A percentile compares a stretch with the other conserved stretches of the same genome.
phyloP scores from a whole-genome alignment of 2,888 invertebrate species.

The Barypeithes pellucidus region DNA sequence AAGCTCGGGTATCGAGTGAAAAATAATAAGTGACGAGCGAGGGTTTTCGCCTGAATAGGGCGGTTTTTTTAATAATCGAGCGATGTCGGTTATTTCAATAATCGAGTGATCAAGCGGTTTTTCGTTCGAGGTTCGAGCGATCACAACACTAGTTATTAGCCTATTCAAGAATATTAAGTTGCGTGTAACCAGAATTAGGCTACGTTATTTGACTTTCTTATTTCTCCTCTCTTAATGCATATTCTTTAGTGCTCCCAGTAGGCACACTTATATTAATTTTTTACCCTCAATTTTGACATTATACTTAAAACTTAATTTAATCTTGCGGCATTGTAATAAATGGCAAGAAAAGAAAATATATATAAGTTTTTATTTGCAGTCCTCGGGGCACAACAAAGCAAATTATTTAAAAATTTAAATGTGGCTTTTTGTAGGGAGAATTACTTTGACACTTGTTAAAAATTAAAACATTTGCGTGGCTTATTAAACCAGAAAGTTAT shows the following conservation, averaged over 20 bases:
- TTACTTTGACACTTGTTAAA: constrained; percentile 40
- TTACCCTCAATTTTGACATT: constrained; percentile 2
- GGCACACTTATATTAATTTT: constrained; percentile 14
- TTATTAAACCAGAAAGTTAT: constrained; percentile 23
- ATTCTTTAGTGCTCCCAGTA: constrained; percentile 3
- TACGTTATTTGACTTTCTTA: neutral
- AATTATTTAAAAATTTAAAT: constrained; percentile 41
- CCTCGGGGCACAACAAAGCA: constrained; percentile 16
- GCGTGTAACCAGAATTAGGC: too few species aligned
- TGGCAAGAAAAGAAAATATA: neutral
- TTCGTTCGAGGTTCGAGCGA: too few species aligned
- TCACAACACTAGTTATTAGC: too few species aligned
- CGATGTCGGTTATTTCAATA: too few species aligned
- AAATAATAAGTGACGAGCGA: too few species aligned
- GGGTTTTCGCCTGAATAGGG: too few species aligned
- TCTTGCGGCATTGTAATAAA: constrained; percentile 21
- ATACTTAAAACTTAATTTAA: constrained; percentile 29
- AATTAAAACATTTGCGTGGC: constrained; percentile 34
- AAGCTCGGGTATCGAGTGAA: too few species aligned
- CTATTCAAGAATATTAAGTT: too few species aligned
- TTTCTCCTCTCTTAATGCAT: neutral
- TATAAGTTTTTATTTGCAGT: constrained; percentile 42
- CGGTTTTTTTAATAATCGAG: too few species aligned
- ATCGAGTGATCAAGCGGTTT: too few species aligned
- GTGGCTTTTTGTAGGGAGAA: constrained; percentile 24